Base-by-base conservation (phyloP, 2,888 invertebrate genomes). In the Vanessa cardui region DNA sequence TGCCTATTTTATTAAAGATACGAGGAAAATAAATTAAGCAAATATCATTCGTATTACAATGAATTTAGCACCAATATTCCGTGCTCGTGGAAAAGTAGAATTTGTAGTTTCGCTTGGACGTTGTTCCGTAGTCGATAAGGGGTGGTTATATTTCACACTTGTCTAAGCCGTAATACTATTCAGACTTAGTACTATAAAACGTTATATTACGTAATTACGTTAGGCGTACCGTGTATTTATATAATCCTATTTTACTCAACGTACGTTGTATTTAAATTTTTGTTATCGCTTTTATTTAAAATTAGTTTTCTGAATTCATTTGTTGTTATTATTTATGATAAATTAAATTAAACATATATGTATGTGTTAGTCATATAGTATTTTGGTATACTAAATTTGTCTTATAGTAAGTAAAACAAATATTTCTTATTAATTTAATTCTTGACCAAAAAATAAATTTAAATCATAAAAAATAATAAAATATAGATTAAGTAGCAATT, bases 51-150 rank as follows among this genome's bases (percentile, higher is more conserved):
- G 44, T 72, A 66, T 56, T 2, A 4, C 12, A 9, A 8, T 16
- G 44, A 20, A 7, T 18, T 65, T 59, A 45, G 58, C 21, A 20
- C 20, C 46, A 67, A 39, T 64, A 18, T 67, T 8, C 52, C 33
- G 9, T 67, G 66, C 1, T 46, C 8, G 7, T 62, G 8, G n/a
- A 3, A 15, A 54, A 44, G 44, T 46, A 7, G 9, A 56, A 15
- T 66, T 52, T 52, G 31, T 56, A 56, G 50, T 62, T 66, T 49
- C 39, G 62, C 47, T 54, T 52, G 67, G 62, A 67, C 73, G 76
- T 73, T 76, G 77, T 75, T 78, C 76, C 75, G 72, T 64, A 82
- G 83, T 84, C 84, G 85, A 86, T 85, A 85, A 83, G 80, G 82
- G 81, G 82, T 79, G 81, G 82, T 80, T 78, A 81, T 79, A 66